A percentile compares a stretch with the other conserved stretches of the same genome.
These are phyloP conservation scores for Rhingia campestris DNA, from an alignment of 2,888 invertebrate species.

Conservation along the genomic window DNA sequence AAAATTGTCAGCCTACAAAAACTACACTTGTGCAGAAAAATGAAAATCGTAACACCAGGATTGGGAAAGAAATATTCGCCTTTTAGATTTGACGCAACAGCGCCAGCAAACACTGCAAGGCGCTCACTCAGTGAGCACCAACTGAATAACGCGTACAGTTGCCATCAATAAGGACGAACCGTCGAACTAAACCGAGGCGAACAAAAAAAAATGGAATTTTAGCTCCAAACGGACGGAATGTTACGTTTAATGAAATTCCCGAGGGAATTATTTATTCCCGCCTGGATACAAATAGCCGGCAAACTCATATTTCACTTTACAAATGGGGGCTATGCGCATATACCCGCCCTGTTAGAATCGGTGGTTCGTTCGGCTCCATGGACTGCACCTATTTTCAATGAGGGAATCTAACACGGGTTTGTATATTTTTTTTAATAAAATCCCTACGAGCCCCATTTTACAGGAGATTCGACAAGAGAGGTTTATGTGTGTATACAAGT, in stretches of 20 bases:
- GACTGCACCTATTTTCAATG: conserved; percentile 19
- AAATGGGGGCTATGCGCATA: conserved; percentile 17
- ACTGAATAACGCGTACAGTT: conserved; percentile 17
- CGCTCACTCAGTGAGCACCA: conserved; percentile 31
- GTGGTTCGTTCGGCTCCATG: conserved; percentile 23
- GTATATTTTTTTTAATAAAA: no score
- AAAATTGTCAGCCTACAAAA: conserved; percentile 15
- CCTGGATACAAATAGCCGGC: conserved; percentile 62
- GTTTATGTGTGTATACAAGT: no score
- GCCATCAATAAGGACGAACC: not conserved
- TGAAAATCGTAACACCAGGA: not conserved
- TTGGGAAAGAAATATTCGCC: conserved; percentile 35
- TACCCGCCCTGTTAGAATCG: conserved; percentile 31
- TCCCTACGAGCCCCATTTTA: not conserved
- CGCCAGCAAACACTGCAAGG: conserved; percentile 51
- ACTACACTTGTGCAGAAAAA: conserved; percentile 7
- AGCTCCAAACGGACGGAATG: conserved; percentile 50
- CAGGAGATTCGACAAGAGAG: no score
- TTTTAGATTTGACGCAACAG: conserved; percentile 60
- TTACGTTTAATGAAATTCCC: conserved; percentile 70
- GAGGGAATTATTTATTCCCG: conserved; percentile 66
- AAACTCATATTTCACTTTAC: conserved; percentile 61
- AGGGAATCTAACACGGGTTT: conserved; percentile 20
- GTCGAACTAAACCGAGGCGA: not conserved
- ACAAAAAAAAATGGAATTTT: conserved; percentile 17